Evolutionary conservation across 2,113 vertebrate species (phyloP), one percentile per base, ranked within the genome.

Genomic region (Enhydra lutris): DNA sequence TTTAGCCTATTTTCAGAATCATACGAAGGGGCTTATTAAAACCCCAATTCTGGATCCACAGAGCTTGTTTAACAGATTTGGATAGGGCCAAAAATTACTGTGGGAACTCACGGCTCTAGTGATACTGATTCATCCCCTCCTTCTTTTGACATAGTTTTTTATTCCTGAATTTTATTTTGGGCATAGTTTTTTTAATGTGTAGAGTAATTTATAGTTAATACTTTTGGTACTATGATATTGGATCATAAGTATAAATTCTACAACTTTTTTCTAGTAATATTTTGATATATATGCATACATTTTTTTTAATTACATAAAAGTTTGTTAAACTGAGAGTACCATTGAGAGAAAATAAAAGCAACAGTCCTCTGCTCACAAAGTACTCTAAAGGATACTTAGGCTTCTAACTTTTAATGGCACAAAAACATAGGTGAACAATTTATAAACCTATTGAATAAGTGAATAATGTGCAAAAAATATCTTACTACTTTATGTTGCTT

Each of bases 321-420:
- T 95, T 86, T 97, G 59, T 87, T 96, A 78, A 95, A 95, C 50
- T 65, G 36, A 47, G 24, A 71, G 61, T 93, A 57, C 24, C 17
- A 45, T 83, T 94, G 65, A 74, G 12, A 94, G 47, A 91, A 80
- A 50, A 39, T 82, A 73, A 67, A 92, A 81, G 42, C 59, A 95
- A 4, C 50, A 79, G 31, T 94, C 91, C 11, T 93, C 57, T 24
- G 23, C 57, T 59, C 21, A 59, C 23, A 59, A 79, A 76, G 73
- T 69, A 69, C 61, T 63, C 12, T 63, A 31, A 34, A 69, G 65
- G 65, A n/a, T 69, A 34, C 65, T 67, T 65, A 31, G 61, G 61
- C 61, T 3, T 7, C 4, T 84, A 36, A 4, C 76, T 95, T 88
- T 89, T 85, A 36, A 31, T 92, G 20, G 34, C 29, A 82, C 93